phyloP scores from a whole-genome alignment of 30 jellyfish, hydroid and myxozoan species.

The Aurelia aurita region DNA sequence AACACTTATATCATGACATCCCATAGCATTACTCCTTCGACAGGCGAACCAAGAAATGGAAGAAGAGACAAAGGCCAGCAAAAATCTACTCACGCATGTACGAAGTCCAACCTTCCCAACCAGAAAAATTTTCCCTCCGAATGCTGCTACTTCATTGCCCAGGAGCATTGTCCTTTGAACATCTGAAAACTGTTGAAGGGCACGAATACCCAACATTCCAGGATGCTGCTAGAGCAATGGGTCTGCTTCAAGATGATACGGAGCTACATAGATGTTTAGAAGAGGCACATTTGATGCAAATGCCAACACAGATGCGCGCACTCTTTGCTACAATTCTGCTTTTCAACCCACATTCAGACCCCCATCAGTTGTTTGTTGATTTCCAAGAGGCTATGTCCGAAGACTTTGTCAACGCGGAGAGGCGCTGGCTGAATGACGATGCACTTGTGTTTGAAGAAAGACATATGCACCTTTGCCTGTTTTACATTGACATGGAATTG shows the following conservation, averaged over 20 bases:
- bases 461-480: too few species aligned
- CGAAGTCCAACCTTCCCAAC: neutral
- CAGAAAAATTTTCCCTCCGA: neutral
- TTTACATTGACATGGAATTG: too few species aligned
- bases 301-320: too few species aligned
- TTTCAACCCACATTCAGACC: too few species aligned
- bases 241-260: constrained; percentile 1
- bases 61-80: constrained; percentile 2
- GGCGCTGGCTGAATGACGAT: too few species aligned
- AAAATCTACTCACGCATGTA: neutral
- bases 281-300: too few species aligned
- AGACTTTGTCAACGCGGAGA: too few species aligned
- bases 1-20: constrained; percentile 19
- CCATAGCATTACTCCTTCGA: constrained; percentile 49
- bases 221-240: constrained; percentile 6
- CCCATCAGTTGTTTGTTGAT: too few species aligned
- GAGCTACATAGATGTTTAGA: neutral
- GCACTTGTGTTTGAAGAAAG: too few species aligned
- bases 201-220: neutral
- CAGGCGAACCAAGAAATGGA: constrained; percentile 1
- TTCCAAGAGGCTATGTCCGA: too few species aligned
- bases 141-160: constrained; percentile 1
- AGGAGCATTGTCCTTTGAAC: neutral
- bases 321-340: too few species aligned
- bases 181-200: neutral